Percentiles rank a stretch among this genome's conserved stretches.
phyloP scores from a whole-genome alignment of 2,113 vertebrate genomes.

The Calyptommatus sinebrachiatus region DNA sequence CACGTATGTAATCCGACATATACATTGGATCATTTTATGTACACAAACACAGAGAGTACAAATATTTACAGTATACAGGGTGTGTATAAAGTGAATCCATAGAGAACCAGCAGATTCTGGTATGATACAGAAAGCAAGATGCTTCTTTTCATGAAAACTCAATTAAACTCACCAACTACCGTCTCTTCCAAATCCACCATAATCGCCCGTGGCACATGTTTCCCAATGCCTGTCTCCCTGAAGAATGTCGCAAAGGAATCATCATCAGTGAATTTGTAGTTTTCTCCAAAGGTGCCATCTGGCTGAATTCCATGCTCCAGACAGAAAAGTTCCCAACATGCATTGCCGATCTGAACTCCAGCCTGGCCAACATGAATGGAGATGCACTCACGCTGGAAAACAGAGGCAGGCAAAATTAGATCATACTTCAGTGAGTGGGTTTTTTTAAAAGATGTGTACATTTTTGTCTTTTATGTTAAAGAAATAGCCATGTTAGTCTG shows the following conservation, averaged over 20 bases:
- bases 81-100: too few species aligned
- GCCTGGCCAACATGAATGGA: slow-evolving; percentile 75
- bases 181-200: slow-evolving; percentile 74
- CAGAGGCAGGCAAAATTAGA: slow-evolving; percentile 3
- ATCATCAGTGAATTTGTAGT: slow-evolving; percentile 42
- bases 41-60: too few species aligned
- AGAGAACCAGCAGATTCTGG: too few species aligned
- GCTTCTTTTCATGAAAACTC: neutral
- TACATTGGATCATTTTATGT: too few species aligned
- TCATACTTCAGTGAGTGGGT: neutral
- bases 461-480: neutral
- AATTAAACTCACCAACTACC: slow-evolving; percentile 66
- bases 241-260: slow-evolving; percentile 75
- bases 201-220: slow-evolving; percentile 68
- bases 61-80: too few species aligned
- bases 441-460: neutral
- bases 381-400: slow-evolving; percentile 69
- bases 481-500: too few species aligned
- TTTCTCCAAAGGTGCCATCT: slow-evolving; percentile 60
- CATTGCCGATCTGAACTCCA: slow-evolving; percentile 73
- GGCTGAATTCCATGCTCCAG: slow-evolving; percentile 73
- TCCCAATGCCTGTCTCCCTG: slow-evolving; percentile 67
- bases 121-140: neutral
- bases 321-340: slow-evolving; percentile 77
- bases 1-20: too few species aligned